Conservation (phyloP, 2,113 vertebrate species). For the Girardinichthys multiradiatus region DNA sequence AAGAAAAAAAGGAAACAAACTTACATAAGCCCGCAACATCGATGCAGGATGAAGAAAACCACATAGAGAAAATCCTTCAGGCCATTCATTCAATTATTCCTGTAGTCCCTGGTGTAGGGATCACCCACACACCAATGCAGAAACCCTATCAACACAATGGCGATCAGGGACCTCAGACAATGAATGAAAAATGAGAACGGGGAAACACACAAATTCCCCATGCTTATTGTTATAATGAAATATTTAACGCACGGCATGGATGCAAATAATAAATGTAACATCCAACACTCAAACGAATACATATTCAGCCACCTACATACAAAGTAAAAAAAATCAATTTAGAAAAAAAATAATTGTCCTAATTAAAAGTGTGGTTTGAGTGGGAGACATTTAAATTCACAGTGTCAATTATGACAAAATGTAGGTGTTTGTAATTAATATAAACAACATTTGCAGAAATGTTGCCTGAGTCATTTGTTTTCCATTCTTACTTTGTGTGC, state of each 20-base stretch:
- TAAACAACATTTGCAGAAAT: not conserved
- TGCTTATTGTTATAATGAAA: constrained; percentile 7
- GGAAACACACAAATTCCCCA: constrained; percentile 16
- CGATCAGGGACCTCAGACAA: constrained; percentile 25
- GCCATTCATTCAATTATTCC: constrained; percentile 67
- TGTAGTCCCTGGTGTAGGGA: constrained; percentile 46
- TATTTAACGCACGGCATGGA: constrained; percentile 13
- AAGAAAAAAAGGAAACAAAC: constrained; percentile 14
- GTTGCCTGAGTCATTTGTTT: not conserved
- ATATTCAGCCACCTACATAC: not conserved
- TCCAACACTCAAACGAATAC: not conserved
- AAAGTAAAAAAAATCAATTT: not conserved
- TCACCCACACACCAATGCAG: constrained; percentile 41
- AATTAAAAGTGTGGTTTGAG: not conserved
- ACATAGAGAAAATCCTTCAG: constrained; percentile 48
- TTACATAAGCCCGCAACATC: constrained; percentile 30
- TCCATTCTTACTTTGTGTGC: no score
- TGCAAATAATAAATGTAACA: not conserved
- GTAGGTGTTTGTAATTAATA: not conserved
- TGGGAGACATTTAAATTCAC: not conserved
- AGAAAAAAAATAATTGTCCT: not conserved
- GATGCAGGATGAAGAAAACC: constrained; percentile 28
- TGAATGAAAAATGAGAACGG: constrained; percentile 18
- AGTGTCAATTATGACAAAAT: not conserved
- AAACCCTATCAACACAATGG: constrained; percentile 1